Conservation (phyloP, 1,140 invertebrate species). For the Drosophila yakuba region DNA sequence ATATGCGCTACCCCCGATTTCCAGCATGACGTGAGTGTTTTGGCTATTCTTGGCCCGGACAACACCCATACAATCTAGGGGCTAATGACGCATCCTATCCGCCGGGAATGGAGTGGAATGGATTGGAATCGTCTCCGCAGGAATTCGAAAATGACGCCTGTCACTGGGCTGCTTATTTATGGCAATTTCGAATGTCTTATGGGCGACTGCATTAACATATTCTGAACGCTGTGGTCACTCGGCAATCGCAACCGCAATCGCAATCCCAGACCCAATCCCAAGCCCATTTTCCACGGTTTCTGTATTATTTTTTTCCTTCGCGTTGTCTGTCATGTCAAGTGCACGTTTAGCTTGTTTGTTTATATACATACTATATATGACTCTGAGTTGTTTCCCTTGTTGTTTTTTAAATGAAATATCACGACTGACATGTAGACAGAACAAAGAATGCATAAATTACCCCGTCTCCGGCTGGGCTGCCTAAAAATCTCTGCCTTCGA, state of each 20-base stretch:
- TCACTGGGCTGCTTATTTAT: constrained; percentile 71
- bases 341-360: constrained; percentile 44
- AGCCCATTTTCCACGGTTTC: constrained; percentile 17
- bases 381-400: constrained; percentile 32
- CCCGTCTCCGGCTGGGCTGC: constrained; percentile 20
- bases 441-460: constrained; percentile 81
- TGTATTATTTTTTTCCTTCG: not conserved
- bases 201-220: constrained; percentile 72
- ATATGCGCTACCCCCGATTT: constrained; percentile 36
- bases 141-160: constrained; percentile 70
- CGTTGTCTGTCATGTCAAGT: constrained; percentile 44
- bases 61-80: constrained; percentile 24
- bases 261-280: constrained; percentile 23
- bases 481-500: constrained; percentile 63
- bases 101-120: not conserved
- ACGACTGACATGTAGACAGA: constrained; percentile 58
- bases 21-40: constrained; percentile 39
- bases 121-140: constrained; percentile 30
- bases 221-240: constrained; percentile 53
- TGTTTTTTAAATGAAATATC: constrained; percentile 66
- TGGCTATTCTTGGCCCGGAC: constrained; percentile 19
- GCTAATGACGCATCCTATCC: constrained; percentile 61
- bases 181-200: constrained; percentile 39
- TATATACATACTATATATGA: constrained; percentile 39
- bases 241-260: constrained; percentile 36